Conservation (phyloP, 1,140 invertebrate species). For the Drusus annulatus region DNA sequence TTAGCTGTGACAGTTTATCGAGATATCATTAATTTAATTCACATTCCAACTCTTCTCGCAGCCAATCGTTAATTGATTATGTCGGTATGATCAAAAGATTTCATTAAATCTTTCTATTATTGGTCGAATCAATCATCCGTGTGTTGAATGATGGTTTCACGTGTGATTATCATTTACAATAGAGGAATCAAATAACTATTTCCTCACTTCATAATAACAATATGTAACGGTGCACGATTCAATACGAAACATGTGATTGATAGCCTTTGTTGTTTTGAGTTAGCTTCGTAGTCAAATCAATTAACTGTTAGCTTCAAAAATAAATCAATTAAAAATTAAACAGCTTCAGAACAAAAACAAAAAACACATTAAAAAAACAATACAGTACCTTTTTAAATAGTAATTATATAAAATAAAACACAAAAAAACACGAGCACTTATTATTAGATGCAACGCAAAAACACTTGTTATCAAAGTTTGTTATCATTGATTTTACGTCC, state of each 20-base stretch:
- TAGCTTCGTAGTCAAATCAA: background rate
- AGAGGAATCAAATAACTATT: background rate
- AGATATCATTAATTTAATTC: slow-evolving; percentile 30
- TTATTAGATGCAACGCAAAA: too few species aligned
- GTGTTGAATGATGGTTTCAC: slow-evolving; percentile 35
- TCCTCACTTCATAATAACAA: slow-evolving; percentile 42
- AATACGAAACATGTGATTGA: slow-evolving; percentile 15
- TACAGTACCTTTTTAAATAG: too few species aligned
- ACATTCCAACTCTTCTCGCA: background rate
- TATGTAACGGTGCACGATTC: slow-evolving; percentile 25
- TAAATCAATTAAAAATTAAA: background rate
- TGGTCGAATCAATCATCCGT: slow-evolving; percentile 41
- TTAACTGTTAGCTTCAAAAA: slow-evolving; percentile 5
- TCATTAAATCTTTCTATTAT: slow-evolving; percentile 33
- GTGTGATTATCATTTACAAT: slow-evolving; percentile 33
- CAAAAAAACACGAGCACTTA: too few species aligned
- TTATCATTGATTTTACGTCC: too few species aligned
- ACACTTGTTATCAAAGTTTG: too few species aligned
- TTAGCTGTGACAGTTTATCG: slow-evolving; percentile 35
- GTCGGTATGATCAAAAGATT: slow-evolving; percentile 23
- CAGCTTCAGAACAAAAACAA: too few species aligned
- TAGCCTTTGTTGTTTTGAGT: slow-evolving; percentile 10
- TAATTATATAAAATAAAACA: too few species aligned
- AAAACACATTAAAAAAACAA: too few species aligned
- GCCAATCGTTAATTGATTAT: slow-evolving; percentile 8